Evolutionary conservation across 2,113 vertebrate species (phyloP), one percentile per base, ranked within the genome.

Genomic region (Oreocharis arfaki): DNA sequence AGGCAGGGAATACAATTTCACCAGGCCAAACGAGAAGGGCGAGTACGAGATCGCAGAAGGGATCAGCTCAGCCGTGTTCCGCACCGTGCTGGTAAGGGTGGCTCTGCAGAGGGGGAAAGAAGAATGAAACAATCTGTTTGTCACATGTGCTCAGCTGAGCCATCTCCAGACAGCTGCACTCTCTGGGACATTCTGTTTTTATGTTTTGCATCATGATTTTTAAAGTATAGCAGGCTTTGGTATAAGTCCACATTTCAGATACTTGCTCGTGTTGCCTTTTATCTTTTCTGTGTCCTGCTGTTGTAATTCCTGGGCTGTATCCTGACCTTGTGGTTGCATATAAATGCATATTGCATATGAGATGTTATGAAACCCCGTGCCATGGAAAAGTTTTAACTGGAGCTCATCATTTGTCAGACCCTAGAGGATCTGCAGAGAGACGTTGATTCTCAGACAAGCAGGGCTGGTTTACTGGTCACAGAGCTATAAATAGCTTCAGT

Each of bases 11-110:
- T 98, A 98, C 61, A 98, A 98, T 65, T 98, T 98, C 97, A 98
- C 98, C 1, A 94, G 98, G 89, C 98, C 98, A 21, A 98, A 98
- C 5, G 98, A 98, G 32, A 98, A 98, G 92, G 98, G 98, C 13
- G 98, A 98, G 74, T 98, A 98, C 18, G 98, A 98, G 90, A 98
- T 98, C 1, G 98, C 98, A 0, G 98, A 98, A 37, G 98, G 98
- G 42, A 98, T 98, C 84, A 98, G 98, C 30, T 98, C 98, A 0
- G 97, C 98, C 7, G 98, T 98, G 57, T 98, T 98, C 93, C 97
- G 98, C n/a, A 98, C 98, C 0, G 97, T 98, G 73, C 97, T 98
- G 98, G 98, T 98, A 86, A 93, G 98, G 91, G 80, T 28, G 5
- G 32, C 10, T 47, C 49, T 78, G 63, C 49, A 89, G 22, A 13